These are phyloP conservation scores for Ennomos fuscantarius DNA, from an alignment of 2,888 invertebrate species.

Conservation along the genomic window DNA sequence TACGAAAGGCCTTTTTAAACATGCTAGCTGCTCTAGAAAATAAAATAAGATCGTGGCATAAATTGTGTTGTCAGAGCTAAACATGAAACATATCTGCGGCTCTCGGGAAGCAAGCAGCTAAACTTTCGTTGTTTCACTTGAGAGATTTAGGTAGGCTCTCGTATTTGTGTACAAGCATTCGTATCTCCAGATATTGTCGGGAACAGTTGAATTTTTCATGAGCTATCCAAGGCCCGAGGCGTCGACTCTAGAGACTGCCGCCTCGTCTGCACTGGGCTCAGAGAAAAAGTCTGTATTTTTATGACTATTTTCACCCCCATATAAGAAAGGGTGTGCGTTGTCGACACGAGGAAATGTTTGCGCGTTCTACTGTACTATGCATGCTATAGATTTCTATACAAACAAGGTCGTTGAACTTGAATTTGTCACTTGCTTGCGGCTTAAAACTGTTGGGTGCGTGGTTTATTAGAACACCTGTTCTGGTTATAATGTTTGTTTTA, in stretches of 20 bases:
- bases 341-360: conserved; percentile 59
- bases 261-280: conserved; percentile 47
- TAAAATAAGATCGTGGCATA: too few species aligned
- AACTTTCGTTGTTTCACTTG: conserved; percentile 4
- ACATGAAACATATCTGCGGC: too few species aligned
- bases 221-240: conserved; percentile 69
- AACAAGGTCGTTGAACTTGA: conserved; percentile 52
- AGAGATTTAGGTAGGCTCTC: conserved; percentile 15
- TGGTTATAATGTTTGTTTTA: conserved; percentile 29
- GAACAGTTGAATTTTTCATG: conserved; percentile 75
- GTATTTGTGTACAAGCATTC: conserved; percentile 14
- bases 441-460: conserved; percentile 26
- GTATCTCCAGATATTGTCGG: conserved; percentile 50
- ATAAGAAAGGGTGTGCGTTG: conserved; percentile 50
- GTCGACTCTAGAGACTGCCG: conserved; percentile 43
- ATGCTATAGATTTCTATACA: conserved; percentile 27
- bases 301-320: conserved; percentile 62
- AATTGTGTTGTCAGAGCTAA: too few species aligned
- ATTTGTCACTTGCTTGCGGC: conserved; percentile 33
- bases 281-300: conserved; percentile 62
- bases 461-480: conserved; percentile 33
- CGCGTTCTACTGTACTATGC: conserved; percentile 41
- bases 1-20: too few species aligned
- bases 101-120: too few species aligned
- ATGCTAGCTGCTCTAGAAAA: too few species aligned